Conservation (phyloP, 2,888 invertebrate genomes). For the Watsonalla cultraria region DNA sequence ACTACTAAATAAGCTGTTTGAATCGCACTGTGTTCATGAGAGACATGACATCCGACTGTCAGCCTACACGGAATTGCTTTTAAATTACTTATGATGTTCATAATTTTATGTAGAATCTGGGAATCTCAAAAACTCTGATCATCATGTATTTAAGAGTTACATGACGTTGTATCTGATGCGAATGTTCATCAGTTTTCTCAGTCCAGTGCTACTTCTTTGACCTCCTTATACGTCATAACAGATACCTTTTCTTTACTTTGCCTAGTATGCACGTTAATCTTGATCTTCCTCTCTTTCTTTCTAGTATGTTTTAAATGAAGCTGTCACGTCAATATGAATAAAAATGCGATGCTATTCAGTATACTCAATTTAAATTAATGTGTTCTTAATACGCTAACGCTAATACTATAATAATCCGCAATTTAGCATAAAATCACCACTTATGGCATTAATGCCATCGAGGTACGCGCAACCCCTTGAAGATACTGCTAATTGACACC, state of each 20-base stretch:
- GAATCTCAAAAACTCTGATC: too few relatives aligned
- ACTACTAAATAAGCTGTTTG: slow-evolving; percentile 45
- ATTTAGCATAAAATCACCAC: slow-evolving; percentile 33
- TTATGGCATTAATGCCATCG: slow-evolving; percentile 37
- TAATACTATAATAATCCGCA: too few relatives aligned
- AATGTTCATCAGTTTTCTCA: too few relatives aligned
- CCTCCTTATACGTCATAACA: too few relatives aligned
- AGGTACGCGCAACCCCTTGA: slow-evolving; percentile 17
- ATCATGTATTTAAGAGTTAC: background rate
- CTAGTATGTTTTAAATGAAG: background rate
- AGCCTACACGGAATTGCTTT: background rate
- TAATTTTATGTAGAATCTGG: too few relatives aligned
- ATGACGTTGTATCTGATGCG: too few relatives aligned
- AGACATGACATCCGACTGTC: slow-evolving; percentile 18
- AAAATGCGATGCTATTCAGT: too few relatives aligned
- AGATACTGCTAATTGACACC: slow-evolving; percentile 49
- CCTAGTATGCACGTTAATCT: background rate
- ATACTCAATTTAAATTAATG: too few relatives aligned
- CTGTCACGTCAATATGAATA: too few relatives aligned
- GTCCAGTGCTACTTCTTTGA: too few relatives aligned
- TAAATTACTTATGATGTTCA: too few relatives aligned
- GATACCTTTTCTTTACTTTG: background rate
- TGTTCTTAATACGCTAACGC: too few relatives aligned
- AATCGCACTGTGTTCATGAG: slow-evolving; percentile 34
- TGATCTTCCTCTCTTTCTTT: background rate